Evolutionary conservation across 1,140 invertebrate genomes (phyloP).

Genomic region (Scaptomyza graminum): DNA sequence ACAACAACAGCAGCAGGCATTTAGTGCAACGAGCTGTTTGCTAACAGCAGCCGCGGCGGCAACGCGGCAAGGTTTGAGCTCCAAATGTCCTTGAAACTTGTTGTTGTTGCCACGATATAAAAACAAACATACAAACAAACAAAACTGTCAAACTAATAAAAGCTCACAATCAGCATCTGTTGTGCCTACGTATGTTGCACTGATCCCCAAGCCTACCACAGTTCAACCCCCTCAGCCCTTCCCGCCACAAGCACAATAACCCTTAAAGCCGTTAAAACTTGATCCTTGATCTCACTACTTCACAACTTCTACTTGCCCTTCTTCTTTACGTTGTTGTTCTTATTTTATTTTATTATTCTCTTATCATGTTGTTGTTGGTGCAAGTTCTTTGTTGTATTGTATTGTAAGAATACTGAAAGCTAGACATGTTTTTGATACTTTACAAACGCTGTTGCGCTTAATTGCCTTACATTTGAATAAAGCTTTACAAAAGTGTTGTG

Average conservation of each 20-base stretch:
- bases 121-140: slow-evolving; percentile 28
- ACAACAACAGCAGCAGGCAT: slow-evolving; percentile 52
- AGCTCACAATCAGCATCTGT: slow-evolving; percentile 52
- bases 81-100: slow-evolving; percentile 43
- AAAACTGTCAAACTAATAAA: slow-evolving; percentile 51
- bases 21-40: slow-evolving; percentile 65
- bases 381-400: slow-evolving; percentile 55
- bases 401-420: slow-evolving; percentile 66
- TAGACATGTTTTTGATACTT: slow-evolving; percentile 66
- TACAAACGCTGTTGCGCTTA: slow-evolving; percentile 54
- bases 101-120: slow-evolving; percentile 63
- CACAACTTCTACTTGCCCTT: background rate
- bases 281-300: slow-evolving; percentile 8
- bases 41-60: slow-evolving; percentile 74
- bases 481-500: background rate
- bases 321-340: slow-evolving; percentile 2
- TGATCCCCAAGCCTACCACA: too few species aligned
- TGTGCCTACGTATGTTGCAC: slow-evolving; percentile 9
- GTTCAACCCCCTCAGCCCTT: too few species aligned
- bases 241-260: slow-evolving; percentile 8
- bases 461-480: slow-evolving; percentile 1
- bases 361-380: slow-evolving; percentile 50
- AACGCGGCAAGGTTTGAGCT: slow-evolving; percentile 83
- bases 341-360: slow-evolving; percentile 1
- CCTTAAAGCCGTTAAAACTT: slow-evolving; percentile 18